Evolutionary conservation across 1,140 invertebrate genomes (phyloP).

Genomic region (Magallana ariakensis): DNA sequence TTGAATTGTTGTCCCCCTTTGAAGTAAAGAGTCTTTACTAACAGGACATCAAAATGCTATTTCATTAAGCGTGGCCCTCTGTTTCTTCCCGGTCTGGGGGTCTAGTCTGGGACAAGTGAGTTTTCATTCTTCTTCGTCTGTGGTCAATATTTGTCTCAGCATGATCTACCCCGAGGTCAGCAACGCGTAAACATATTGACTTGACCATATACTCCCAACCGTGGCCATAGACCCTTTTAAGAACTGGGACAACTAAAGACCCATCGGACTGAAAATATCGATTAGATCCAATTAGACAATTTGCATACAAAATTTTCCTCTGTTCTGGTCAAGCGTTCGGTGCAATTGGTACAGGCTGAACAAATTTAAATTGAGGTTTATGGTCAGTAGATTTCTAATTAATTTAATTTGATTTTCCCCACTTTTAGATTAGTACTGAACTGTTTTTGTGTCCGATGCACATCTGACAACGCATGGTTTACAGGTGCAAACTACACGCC

Average conservation of each 20-base stretch:
- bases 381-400: conserved; percentile 35
- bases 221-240: neutral
- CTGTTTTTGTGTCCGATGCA: neutral
- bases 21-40: conserved; percentile 13
- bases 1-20: neutral
- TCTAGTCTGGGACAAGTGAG: neutral
- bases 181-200: neutral
- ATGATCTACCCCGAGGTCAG: conserved; percentile 7
- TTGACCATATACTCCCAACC: conserved; percentile 26
- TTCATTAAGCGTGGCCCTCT: neutral
- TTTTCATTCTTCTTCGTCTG: neutral
- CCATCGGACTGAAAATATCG: conserved; percentile 12
- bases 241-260: conserved; percentile 15
- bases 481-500: neutral
- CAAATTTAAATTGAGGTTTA: conserved; percentile 31
- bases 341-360: conserved; percentile 5
- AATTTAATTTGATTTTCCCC: conserved; percentile 26
- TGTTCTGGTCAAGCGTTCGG: conserved; percentile 28
- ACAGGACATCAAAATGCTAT: neutral
- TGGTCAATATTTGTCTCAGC: conserved; percentile 35
- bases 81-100: neutral
- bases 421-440: neutral
- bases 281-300: conserved; percentile 37
- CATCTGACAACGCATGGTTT: neutral
- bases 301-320: conserved; percentile 22